Evolutionary conservation across 2,888 invertebrate species (phyloP).

Genomic region (Xanthia icteritia): DNA sequence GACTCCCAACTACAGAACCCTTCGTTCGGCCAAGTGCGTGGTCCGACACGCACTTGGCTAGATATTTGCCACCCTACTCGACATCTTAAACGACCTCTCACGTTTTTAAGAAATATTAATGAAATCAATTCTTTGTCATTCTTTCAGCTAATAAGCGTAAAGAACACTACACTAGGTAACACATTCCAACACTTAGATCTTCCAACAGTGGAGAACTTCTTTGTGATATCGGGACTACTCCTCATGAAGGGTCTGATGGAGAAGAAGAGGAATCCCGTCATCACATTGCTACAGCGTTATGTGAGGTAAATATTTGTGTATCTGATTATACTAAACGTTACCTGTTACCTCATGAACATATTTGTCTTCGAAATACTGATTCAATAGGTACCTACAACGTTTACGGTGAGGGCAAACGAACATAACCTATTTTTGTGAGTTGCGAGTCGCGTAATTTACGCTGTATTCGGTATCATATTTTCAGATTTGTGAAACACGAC

Average conservation of each 20-base stretch:
- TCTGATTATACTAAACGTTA: neutral
- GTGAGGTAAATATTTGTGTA: slow-evolving; percentile 67
- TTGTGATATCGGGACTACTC: slow-evolving; percentile 73
- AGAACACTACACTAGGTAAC: slow-evolving; percentile 33
- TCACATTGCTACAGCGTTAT: slow-evolving; percentile 68
- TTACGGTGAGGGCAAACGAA: neutral
- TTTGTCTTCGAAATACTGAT: neutral
- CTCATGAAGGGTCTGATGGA: slow-evolving; percentile 63
- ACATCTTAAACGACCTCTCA: too few relatives aligned
- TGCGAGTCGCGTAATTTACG: neutral
- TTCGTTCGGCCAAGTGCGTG: too few relatives aligned
- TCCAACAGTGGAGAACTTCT: slow-evolving; percentile 69
- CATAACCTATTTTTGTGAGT: neutral
- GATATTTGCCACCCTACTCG: too few relatives aligned
- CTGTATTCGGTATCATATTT: neutral
- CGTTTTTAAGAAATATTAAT: neutral
- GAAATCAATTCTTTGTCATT: neutral
- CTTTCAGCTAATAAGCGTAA: slow-evolving; percentile 37
- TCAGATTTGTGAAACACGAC: neutral
- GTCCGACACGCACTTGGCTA: too few relatives aligned
- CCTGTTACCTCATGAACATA: neutral
- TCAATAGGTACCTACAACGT: neutral
- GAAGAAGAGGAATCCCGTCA: slow-evolving; percentile 58
- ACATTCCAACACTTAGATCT: slow-evolving; percentile 43
- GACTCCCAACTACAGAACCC: too few relatives aligned